Percentiles rank a stretch among this genome's conserved stretches.
Conservation (phyloP, 53 echinoderm and acorn worm genomes). For the Henricia sp. region DNA sequence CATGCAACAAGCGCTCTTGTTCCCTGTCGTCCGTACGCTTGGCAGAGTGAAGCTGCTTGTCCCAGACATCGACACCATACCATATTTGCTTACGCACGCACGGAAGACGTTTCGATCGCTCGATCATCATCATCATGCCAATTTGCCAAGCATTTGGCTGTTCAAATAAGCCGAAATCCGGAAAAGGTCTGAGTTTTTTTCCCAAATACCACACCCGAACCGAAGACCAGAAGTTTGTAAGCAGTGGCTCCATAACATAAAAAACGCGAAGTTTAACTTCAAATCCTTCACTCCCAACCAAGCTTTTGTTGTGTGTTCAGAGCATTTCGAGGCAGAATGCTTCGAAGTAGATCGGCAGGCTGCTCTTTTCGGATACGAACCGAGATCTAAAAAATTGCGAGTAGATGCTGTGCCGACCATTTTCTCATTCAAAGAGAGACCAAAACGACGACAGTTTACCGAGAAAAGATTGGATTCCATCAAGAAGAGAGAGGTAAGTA, state of each 20-base stretch:
- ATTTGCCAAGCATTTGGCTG: conserved; percentile 60
- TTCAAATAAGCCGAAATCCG: conserved; percentile 34
- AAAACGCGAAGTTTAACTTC: conserved; percentile 52
- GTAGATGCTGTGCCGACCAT: conserved; percentile 65
- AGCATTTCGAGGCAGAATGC: conserved; percentile 61
- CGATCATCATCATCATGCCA: too few species aligned
- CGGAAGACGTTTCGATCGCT: too few species aligned
- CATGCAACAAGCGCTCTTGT: too few species aligned
- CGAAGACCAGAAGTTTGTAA: conserved; percentile 51
- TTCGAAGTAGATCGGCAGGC: conserved; percentile 63
- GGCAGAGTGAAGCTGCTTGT: too few species aligned
- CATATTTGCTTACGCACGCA: too few species aligned
- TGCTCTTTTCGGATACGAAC: conserved; percentile 26
- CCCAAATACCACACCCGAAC: conserved; percentile 47
- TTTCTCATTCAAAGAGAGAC: conserved; percentile 11
- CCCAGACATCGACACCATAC: too few species aligned
- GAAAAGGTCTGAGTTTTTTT: conserved; percentile 37
- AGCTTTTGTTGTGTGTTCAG: conserved; percentile 60
- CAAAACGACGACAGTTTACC: not conserved
- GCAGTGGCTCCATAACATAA: conserved; percentile 55
- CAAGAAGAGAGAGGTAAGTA: conserved; percentile 22
- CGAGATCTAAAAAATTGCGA: conserved; percentile 43
- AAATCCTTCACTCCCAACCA: conserved; percentile 41
- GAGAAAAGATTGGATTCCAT: not conserved
- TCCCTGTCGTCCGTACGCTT: too few species aligned